Conservation (phyloP, 2,113 vertebrate species). For the Eretmochelys imbricata region DNA sequence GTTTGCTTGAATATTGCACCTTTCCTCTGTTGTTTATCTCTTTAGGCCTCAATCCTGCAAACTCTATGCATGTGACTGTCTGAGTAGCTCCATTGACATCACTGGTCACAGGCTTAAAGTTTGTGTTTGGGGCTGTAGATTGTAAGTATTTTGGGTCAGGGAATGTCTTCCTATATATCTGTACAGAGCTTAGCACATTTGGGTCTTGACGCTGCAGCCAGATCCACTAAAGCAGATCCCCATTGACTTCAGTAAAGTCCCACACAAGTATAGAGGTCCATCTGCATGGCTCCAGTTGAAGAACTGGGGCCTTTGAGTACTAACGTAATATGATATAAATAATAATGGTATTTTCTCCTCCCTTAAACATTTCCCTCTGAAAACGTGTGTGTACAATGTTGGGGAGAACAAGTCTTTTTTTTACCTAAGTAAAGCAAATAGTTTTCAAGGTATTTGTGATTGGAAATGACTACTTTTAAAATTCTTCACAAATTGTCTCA, state of each 20-base stretch:
- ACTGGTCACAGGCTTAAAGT: not conserved
- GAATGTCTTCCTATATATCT: not conserved
- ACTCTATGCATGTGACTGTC: not conserved
- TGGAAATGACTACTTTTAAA: not conserved
- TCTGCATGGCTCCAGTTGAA: not conserved
- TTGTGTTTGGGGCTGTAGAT: not conserved
- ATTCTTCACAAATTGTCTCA: not conserved
- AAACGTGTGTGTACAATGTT: not conserved
- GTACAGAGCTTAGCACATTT: not conserved
- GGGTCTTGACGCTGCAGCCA: not conserved
- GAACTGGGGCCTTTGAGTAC: not conserved
- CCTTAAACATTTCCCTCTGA: not conserved
- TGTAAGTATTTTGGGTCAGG: not conserved
- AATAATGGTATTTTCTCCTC: not conserved
- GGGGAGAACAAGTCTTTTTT: not conserved
- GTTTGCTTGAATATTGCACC: not conserved
- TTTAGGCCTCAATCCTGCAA: not conserved
- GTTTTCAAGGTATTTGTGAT: not conserved
- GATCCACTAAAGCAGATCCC: not conserved
- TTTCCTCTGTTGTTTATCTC: not conserved
- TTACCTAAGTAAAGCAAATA: not conserved
- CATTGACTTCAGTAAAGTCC: not conserved
- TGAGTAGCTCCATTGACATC: rapidly evolving
- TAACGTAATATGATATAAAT: not conserved
- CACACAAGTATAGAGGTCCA: rapidly evolving